Conservation (phyloP, 2,113 vertebrate species). For the Typhlomys cinereus region DNA sequence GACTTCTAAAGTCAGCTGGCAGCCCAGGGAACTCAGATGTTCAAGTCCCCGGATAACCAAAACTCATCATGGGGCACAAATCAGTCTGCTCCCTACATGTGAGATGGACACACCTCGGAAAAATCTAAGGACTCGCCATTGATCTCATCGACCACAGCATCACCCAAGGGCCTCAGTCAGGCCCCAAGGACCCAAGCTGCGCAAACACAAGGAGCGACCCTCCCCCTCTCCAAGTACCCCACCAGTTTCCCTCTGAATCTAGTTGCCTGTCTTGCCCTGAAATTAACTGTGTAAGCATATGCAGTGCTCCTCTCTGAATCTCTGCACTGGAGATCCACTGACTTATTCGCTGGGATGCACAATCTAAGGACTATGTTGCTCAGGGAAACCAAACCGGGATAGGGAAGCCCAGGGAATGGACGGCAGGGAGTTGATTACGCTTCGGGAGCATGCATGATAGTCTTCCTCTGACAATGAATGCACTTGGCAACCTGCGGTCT, state of each 20-base stretch:
- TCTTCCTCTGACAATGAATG: no score
- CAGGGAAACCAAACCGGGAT: not conserved
- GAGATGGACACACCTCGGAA: not conserved
- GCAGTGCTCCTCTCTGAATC: fast-evolving
- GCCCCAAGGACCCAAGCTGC: not conserved
- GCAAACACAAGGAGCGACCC: not conserved
- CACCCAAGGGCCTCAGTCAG: not conserved
- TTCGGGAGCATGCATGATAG: no score
- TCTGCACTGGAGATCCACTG: not conserved
- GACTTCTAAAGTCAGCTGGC: not conserved
- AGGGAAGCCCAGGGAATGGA: no score
- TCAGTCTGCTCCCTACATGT: not conserved
- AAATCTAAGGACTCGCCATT: not conserved
- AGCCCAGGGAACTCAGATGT: not conserved
- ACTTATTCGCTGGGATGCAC: not conserved
- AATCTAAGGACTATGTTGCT: not conserved
- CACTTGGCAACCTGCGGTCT: no score
- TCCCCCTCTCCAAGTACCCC: not conserved
- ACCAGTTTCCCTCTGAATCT: not conserved
- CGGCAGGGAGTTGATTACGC: no score
- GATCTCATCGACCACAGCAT: not conserved
- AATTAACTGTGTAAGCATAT: not conserved
- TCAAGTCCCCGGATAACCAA: not conserved
- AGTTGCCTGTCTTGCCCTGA: not conserved
- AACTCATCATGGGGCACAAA: not conserved